Base-by-base conservation (phyloP, 2,888 invertebrate genomes). In the Cremastinae sp. region DNA sequence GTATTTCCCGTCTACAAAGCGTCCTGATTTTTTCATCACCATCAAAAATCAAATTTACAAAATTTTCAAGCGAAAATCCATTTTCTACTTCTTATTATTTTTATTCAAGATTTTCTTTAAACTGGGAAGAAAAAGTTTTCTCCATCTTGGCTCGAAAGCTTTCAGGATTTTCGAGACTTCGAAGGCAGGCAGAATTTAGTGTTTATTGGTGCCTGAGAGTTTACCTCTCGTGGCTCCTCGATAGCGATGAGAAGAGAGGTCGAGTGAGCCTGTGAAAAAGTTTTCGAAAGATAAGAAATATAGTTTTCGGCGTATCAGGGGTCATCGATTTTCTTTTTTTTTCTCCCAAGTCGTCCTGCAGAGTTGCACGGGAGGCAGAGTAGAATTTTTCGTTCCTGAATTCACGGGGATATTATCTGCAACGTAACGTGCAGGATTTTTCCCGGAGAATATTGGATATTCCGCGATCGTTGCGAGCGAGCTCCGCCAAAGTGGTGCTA, bases 211-310 rank as follows among this genome's bases (percentile, higher is more conserved):
- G 39, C 64, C 20, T 35, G 53, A 51, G 59, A 59, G 55, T 45
- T 18, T 12, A 16, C 16, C 39, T 18, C 16, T 37, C 12, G 56
- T 28, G 39, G 10, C 41, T 45, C 41, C 18, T 5, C 55, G 61
- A 66, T 56, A 28, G 22, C 18, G 53, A 35, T 35, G 53, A 43
- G 43, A n/a, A 16, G 45, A 41, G n/a, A 39, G 59, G 18, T n/a
- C 12, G 18, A 45, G 45, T 53, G 49, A 66, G 71, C 37, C 62
- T 62, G 49, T 9, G 69, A 70, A 62, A 69, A 76, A 76, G 39
- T 55, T 70, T 76, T 62, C 51, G 20, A 22, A 64, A 69, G 62
- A 69, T 76, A 76, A 70, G 73, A 55, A 73, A 73, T 28, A 28
- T 69, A 69, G 73, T 72, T 76, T 73, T 69, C 47, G 64, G 56